Evolutionary conservation across 2,797 vertebrate species (phyloP), one percentile per base, ranked within the genome.

Genomic region (Psittacula derbiana): DNA sequence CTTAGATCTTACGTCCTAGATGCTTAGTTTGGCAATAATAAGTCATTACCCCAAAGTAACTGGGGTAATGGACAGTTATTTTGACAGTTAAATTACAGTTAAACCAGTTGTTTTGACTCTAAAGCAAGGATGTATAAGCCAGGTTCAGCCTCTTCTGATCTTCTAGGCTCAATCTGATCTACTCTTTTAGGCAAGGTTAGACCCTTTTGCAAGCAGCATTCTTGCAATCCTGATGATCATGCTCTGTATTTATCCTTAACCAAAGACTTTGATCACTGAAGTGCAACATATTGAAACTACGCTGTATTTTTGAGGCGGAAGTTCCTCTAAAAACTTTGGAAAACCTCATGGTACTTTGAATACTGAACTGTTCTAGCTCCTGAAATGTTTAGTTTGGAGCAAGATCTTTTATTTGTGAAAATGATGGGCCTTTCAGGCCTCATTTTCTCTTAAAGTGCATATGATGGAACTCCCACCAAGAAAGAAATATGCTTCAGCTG

Each of bases 381-480:
- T 46, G 25, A 38, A 79, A 80, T 44, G 30, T 30, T 40, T 16
- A 30, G 25, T 71, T 94, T 71, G 67, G 64, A 65, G 27, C 18
- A 89, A 67, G 62, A 36, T 38, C 8, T 62, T 88, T 58, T 58
- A 36, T 67, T 80, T 80, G 12, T 73, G 64, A 60, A 91, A 87
- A 64, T 23, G 10, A 71, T 67, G 31, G 17, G 12, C 41, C 23
- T 89, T 81, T 94, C 71, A 95, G 60, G 31, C 33, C 24, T 78
- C 4, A 61, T 87, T 86, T 96, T 90, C 33, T 78, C 46, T 58
- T 86, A 33, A 85, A 91, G 31, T 11, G 2, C 20, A 0, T 31
- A 53, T 58, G 41, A 80, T 25, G 23, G 79, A 95, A 88, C 74
- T 92, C 78, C 81, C 92, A 87, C 65, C 46, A 78, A 92, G 93